Evolutionary conservation across 2,797 vertebrate genomes (phyloP), one percentile per base, ranked within the genome.

Genomic region (Octomys mimax): DNA sequence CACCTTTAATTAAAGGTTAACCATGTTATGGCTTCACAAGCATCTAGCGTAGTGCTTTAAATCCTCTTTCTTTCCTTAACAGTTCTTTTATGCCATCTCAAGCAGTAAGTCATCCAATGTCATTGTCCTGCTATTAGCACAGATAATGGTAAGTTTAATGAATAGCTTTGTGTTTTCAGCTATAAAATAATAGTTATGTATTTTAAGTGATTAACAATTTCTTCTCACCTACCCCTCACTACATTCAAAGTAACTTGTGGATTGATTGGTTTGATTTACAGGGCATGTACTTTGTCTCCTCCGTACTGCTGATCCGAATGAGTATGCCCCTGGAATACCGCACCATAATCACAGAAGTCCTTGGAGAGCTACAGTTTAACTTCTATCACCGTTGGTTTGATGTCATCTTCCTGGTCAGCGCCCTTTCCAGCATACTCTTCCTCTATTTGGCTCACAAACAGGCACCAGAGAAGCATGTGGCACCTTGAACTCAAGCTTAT

Each of bases 331-430:
- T 99, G 33, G 99, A 99, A 80, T 99, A 99, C 96, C 99, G 99
- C 95, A 99, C 99, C 96, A 99, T 99, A 0, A 99, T 99, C 94
- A 99, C 99, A 0, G 99, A 99, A 93, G 99, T 99, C 66, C 99
- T 99, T 12, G 99, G 99, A 52, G 99, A 99, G 87, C 99, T 99
- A 78, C 99, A 99, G 98, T 99, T 99, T 98, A 99, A 99, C 98
- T 99, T 99, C 97, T 99, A 99, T 91, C 99, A 99, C 98, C 99
- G 99, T 3, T 99, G 99, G 99, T 99, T 99, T 90, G 99, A 99
- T 39, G 99, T 99, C 80, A 99, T 99, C 98, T 99, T 99, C 98
- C 98, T 99, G 95, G 99, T 99, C 98, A 99, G 99, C 31, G 99
- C 99, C 0, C 98, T 99, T 19, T 99, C 99, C 98, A 99, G 99